phyloP scores from a whole-genome alignment of 2,888 invertebrate species.

The Crematogaster levior region DNA sequence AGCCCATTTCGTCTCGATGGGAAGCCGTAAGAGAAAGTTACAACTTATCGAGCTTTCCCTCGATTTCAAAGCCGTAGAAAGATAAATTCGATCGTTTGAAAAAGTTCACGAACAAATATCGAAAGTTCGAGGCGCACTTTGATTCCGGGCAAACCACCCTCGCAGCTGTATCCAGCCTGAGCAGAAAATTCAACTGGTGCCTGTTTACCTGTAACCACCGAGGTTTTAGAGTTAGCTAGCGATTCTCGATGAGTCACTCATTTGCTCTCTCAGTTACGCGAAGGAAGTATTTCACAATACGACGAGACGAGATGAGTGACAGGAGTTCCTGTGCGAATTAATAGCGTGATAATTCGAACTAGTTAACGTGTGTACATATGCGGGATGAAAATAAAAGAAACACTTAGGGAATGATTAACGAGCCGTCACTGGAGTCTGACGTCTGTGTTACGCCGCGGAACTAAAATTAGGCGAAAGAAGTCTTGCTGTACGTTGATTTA shows the following conservation, averaged over 20 bases:
- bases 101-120: slow-evolving; percentile 48
- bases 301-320: slow-evolving; percentile 38
- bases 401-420: slow-evolving; percentile 37
- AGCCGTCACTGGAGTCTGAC: slow-evolving; percentile 7
- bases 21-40: slow-evolving; percentile 17
- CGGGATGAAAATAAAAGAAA: slow-evolving; percentile 37
- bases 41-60: slow-evolving; percentile 23
- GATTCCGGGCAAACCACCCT: slow-evolving; percentile 30
- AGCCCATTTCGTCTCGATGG: slow-evolving; percentile 24
- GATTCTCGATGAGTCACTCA: slow-evolving; percentile 32
- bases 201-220: slow-evolving; percentile 36
- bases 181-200: slow-evolving; percentile 52
- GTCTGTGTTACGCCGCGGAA: background rate
- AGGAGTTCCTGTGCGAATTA: slow-evolving; percentile 47
- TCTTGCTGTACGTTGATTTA: background rate
- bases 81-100: slow-evolving; percentile 45
- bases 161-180: slow-evolving; percentile 14
- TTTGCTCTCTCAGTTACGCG: slow-evolving; percentile 17
- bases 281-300: slow-evolving; percentile 26
- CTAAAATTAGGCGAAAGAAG: slow-evolving; percentile 23
- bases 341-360: slow-evolving; percentile 51
- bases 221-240: slow-evolving; percentile 39
- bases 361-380: slow-evolving; percentile 22
- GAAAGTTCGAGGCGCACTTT: slow-evolving; percentile 35
- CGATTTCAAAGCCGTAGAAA: slow-evolving; percentile 39